Base-by-base conservation (phyloP, 2,113 vertebrate species). In the Dicerorhinus sumatrensis region DNA sequence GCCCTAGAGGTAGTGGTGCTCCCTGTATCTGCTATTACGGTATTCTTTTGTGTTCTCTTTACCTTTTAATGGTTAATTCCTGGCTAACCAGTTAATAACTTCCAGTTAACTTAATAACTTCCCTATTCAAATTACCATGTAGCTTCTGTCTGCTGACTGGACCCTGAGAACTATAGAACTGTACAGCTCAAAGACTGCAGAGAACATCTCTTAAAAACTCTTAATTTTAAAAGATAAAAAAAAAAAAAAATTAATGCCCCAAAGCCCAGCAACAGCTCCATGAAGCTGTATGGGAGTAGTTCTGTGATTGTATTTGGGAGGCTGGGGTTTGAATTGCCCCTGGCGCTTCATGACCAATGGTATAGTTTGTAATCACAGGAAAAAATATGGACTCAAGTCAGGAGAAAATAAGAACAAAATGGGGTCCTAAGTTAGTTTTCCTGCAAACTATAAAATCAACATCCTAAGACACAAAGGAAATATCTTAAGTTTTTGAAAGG, bases 61-160 rank as follows among this genome's bases (percentile, higher is more conserved):
- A 63, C 14, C 46, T 85, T 91, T 72, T 51, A 86, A 72, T 63
- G 72, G 54, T 79, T 77, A 70, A 77, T 84, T 91, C 27, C 46
- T 72, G 89, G 29, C 63, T 54, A 86, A 69, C 29, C 46, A 83
- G 60, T n/a, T 79, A 91, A 77, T 63, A 70, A 67, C 20, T 67
- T 80, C 65, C 75, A 89, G 67, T 56, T 89, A 79, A 70, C 58
- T 76, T 63, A 16, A 8, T 76, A 89, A 90, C 39, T 62, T 62
- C 33, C 54, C 62, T 70, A 25, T 91, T 95, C 54, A 85, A 77
- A 95, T 76, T 76, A 85, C 87, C 80, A 46, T 39, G 51, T 69
- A 51, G 70, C 48, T 84, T 90, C 51, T 58, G 79, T 84, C 62
- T 69, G 39, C 39, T 91, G 25, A 69, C 39, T 67, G 42, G 62